These are phyloP conservation scores for Sebastes elongatus DNA, from an alignment of 2,797 vertebrate genomes.

Conservation along the genomic window DNA sequence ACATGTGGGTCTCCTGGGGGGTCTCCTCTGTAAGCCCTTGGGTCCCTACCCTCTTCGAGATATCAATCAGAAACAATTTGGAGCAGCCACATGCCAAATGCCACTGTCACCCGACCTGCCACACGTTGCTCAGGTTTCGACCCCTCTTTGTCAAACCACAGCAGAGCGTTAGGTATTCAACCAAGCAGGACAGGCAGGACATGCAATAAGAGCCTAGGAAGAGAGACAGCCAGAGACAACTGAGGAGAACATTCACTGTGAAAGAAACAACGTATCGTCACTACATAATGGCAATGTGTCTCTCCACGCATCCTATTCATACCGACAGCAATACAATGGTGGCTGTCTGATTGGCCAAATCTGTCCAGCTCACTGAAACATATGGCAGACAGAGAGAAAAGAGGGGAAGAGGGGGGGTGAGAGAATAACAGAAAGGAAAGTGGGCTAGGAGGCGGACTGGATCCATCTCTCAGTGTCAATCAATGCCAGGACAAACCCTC, in stretches of 20 bases:
- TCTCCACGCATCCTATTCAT: conserved; percentile 55
- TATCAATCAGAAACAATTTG: conserved; percentile 65
- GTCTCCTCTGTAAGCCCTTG: conserved; percentile 4
- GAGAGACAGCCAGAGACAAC: conserved; percentile 37
- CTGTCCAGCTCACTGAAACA: conserved; percentile 65
- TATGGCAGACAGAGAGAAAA: conserved; percentile 57
- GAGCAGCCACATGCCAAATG: conserved; percentile 36
- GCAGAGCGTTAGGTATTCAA: conserved; percentile 44
- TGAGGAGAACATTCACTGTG: conserved; percentile 25
- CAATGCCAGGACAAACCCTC: conserved; percentile 63
- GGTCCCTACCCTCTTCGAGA: conserved; percentile 7
- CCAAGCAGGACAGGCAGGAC: conserved; percentile 34
- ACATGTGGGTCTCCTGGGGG: not conserved
- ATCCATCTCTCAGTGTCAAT: conserved; percentile 75
- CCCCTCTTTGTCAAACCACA: conserved; percentile 55
- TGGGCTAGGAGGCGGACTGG: conserved; percentile 33
- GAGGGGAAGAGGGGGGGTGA: not conserved
- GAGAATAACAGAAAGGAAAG: conserved; percentile 29
- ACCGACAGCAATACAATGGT: conserved; percentile 69
- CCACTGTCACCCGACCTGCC: conserved; percentile 48
- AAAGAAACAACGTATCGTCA: conserved; percentile 42
- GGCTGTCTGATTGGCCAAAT: conserved; percentile 69
- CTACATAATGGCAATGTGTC: conserved; percentile 64
- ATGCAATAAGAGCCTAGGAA: conserved; percentile 39
- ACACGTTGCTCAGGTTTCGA: conserved; percentile 52